A percentile compares a stretch with the other conserved stretches of the same genome.
Conservation (phyloP, 2,797 vertebrate genomes). For the Microctenopoma stevenorrisi region DNA sequence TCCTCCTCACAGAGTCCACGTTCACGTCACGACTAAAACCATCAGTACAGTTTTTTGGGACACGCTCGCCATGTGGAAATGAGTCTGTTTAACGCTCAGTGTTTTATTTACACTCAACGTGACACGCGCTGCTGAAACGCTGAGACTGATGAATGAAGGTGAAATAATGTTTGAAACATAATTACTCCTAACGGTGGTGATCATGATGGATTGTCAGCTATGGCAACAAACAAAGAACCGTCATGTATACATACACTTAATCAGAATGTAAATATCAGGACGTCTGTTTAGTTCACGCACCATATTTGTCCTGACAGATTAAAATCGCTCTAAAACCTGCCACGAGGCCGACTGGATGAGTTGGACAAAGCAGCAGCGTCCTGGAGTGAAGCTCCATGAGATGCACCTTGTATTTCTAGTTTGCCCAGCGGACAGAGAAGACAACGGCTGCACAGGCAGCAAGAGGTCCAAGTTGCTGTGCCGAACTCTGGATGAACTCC, state of each 20-base stretch:
- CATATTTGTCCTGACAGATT: not conserved
- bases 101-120: slow-evolving; percentile 8
- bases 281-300: not conserved
- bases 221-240: slow-evolving; percentile 9
- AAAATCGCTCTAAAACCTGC: not conserved
- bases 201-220: slow-evolving; percentile 16
- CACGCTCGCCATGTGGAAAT: not conserved
- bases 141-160: not conserved
- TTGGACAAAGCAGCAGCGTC: slow-evolving; percentile 34
- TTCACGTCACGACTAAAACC: not conserved
- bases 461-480: slow-evolving; percentile 91
- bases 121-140: not conserved
- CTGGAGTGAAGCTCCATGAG: slow-evolving; percentile 29
- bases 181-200: slow-evolving; percentile 12
- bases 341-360: slow-evolving; percentile 27
- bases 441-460: slow-evolving; percentile 87
- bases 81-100: not conserved
- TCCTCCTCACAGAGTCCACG: too few species aligned
- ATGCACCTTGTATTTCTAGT: slow-evolving; percentile 61
- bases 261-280: not conserved
- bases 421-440: slow-evolving; percentile 51
- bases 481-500: slow-evolving; percentile 97
- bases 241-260: not conserved
- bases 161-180: not conserved
- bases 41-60: not conserved